Conservation (phyloP, 2,797 vertebrate species). For the Onychomys torridus region DNA sequence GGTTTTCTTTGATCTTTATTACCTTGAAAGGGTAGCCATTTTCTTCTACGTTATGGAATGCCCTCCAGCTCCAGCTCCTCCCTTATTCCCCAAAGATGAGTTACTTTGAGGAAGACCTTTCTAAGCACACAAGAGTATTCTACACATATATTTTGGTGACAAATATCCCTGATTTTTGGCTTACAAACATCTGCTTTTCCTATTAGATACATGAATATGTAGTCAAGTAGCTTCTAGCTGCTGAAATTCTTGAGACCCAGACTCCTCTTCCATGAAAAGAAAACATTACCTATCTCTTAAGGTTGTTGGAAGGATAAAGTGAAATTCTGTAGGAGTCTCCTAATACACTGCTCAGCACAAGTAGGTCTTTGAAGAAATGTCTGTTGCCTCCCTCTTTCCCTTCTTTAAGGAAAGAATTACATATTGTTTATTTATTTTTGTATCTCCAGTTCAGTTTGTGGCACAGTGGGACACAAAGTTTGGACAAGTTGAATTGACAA, state of each 20-base stretch:
- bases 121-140: background rate
- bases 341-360: background rate
- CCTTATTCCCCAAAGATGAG: slow-evolving; percentile 29
- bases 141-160: background rate
- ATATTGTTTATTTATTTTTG: slow-evolving; percentile 9
- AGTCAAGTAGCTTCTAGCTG: slow-evolving; percentile 42
- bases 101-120: slow-evolving; percentile 31
- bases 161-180: background rate
- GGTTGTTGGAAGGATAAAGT: slow-evolving; percentile 28
- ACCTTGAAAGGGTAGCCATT: slow-evolving; percentile 19
- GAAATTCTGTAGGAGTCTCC: background rate
- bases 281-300: slow-evolving; percentile 44
- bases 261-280: background rate
- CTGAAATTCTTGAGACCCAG: slow-evolving; percentile 19
- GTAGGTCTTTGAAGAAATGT: slow-evolving; percentile 19
- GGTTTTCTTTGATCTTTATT: background rate
- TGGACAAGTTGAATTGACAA: slow-evolving; percentile 37
- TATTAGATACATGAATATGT: background rate
- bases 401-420: slow-evolving; percentile 45
- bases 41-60: slow-evolving; percentile 25
- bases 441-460: background rate
- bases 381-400: background rate
- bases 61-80: background rate
- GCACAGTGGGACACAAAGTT: background rate
- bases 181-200: background rate